These are phyloP conservation scores for Onychomys leucogaster DNA, from an alignment of 2,797 vertebrate species.

Conservation along the genomic window DNA sequence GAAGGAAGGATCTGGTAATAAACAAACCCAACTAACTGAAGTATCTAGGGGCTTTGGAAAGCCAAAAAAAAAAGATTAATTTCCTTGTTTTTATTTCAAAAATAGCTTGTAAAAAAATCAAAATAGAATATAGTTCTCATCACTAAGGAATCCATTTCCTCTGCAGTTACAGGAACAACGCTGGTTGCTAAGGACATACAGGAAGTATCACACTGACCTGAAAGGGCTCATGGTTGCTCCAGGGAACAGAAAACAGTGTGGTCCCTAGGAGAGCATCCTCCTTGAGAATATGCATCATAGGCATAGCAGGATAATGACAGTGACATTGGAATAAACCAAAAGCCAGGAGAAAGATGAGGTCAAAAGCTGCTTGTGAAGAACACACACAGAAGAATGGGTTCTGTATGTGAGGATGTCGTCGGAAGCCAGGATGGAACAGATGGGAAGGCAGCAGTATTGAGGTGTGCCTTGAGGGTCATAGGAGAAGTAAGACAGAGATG, in stretches of 20 bases:
- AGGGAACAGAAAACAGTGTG: background rate
- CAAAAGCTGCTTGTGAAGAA: background rate
- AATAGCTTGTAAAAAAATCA: background rate
- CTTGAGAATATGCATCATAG: background rate
- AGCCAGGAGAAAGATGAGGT: background rate
- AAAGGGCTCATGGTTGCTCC: background rate
- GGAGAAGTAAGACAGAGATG: background rate
- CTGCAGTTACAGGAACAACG: background rate
- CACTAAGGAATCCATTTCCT: background rate
- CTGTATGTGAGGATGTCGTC: background rate
- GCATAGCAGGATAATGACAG: background rate
- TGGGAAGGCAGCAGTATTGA: background rate
- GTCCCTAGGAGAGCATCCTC: background rate
- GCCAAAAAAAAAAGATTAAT: background rate
- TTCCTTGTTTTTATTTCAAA: background rate
- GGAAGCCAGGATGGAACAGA: background rate
- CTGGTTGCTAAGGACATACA: background rate
- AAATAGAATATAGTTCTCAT: background rate
- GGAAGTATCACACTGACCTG: background rate
- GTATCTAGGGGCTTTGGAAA: background rate
- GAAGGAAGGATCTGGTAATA: conserved; percentile 94
- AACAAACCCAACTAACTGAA: background rate
- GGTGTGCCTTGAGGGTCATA: background rate
- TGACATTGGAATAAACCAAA: background rate
- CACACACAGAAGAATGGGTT: background rate